Evolutionary conservation across 2,797 vertebrate species (phyloP), one percentile per base, ranked within the genome.

Genomic region (Tragopan temminckii): DNA sequence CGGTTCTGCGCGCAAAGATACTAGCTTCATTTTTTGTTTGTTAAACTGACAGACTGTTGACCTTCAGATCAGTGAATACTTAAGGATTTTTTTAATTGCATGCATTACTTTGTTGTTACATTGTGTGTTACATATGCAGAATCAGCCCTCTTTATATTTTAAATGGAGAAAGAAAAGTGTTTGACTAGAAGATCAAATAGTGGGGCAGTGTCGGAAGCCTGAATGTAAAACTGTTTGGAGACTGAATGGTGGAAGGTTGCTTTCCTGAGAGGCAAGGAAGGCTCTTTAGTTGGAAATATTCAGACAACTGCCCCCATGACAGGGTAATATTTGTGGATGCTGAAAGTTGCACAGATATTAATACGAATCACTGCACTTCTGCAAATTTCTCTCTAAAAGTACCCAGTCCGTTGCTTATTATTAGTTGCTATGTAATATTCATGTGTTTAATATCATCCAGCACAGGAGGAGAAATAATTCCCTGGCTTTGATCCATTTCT

Each of bases 81-180:
- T 71, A 40, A 11, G 24, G 19, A 38, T 38, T 83, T 89, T 94
- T 96, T 63, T 9, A 89, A 81, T 84, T 92, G 43, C 40, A 42
- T 72, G 5, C 38, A n/a, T 71, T 85, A 59, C 46, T 90, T 92
- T 3, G 3, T 33, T 80, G 40, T 23, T 92, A 63, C 45, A n/a
- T 72, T 69, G 14, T 72, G 14, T 42, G 31, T 67, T 83, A 53
- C 14, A 23, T 53, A 72, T 59, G 38, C 40, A 81, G 89, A 95
- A 81, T 61, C 43, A 80, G 85, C 71, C 25, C 58, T 91, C 70
- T 90, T 84, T 89, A 85, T 35, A 79, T 93, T 93, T 96, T 95
- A 96, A 95, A 95, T 96, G 91, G 78, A 86, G 76, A 91, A 91
- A 93, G 84, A 96, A 87, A 77, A 83, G 55, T 70, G 24, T 93